Conservation (phyloP, 1,140 invertebrate species). For the Cephus cinctus region DNA sequence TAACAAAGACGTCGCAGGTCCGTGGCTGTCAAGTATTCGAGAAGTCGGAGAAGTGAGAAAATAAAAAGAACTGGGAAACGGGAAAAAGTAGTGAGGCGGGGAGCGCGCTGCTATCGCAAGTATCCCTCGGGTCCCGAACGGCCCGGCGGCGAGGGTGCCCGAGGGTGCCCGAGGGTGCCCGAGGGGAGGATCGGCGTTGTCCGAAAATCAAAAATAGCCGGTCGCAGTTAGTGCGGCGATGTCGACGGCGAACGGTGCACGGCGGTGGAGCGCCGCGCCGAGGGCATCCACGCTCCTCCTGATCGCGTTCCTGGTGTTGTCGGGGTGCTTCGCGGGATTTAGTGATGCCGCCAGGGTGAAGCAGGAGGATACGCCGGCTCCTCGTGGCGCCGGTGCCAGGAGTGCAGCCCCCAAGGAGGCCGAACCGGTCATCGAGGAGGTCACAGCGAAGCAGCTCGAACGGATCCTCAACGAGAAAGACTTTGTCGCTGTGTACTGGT, state of each 20-base stretch:
- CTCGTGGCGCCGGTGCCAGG: constrained; percentile 42
- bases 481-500: constrained; percentile 93
- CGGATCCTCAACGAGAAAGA: constrained; percentile 85
- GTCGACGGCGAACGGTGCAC: constrained; percentile 55
- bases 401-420: constrained; percentile 51
- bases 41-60: no score
- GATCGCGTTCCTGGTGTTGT: constrained; percentile 35
- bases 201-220: constrained; percentile 45
- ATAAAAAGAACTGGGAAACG: no score
- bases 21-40: no score
- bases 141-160: constrained; percentile 9
- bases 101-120: no score
- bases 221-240: constrained; percentile 55
- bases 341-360: constrained; percentile 27
- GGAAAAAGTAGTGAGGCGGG: no score
- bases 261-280: constrained; percentile 36
- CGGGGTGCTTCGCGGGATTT: constrained; percentile 20
- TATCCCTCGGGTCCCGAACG: no score
- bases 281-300: constrained; percentile 7
- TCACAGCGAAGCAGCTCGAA: constrained; percentile 87
- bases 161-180: no score
- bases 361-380: constrained; percentile 37
- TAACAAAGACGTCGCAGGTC: no score
- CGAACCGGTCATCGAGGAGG: constrained; percentile 86
- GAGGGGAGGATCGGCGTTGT: no score